Evolutionary conservation across 2,888 invertebrate species (phyloP), one percentile per base, ranked within the genome.

Genomic region (Cryptus armator): DNA sequence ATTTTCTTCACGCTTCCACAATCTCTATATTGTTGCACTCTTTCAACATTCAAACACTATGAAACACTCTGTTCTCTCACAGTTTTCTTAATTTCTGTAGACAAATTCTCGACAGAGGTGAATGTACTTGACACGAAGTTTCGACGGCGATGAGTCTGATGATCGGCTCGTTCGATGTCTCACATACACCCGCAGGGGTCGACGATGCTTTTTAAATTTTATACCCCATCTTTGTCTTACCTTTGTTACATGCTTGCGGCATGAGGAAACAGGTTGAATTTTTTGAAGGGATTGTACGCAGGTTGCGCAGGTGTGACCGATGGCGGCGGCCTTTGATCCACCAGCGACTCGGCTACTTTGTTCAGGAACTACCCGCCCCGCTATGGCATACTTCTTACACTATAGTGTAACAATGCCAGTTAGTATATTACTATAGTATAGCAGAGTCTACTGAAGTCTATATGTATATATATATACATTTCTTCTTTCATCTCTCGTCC

Each of bases 291-390:
- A 92, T 90, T 93, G 93, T 93, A 92, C 91, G 87, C 88, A 86
- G 89, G 92, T 90, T 90, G 92, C 91, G 93, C 93, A 93, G 93
- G 93, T 93, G 93, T 93, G 92, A 92, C 92, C 92, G 92, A 92
- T 91, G 93, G 91, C 93, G 93, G 93, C 90, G 78, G 88, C 90
- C 93, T 93, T 93, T 93, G 93, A 93, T 93, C 93, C 90, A 88
- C 89, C 86, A 91, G 89, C 89, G 91, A 91, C 90, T 87, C 90
- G 90, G 90, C 92, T 92, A 92, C 92, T 92, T 92, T 92, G 56
- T 56, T 91, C 91, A 87, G 71, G 48, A 75, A 76, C 81, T 80
- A 44, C 81, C 75, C 29, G 19, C 78, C 66, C 37, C 46, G 43
- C 66, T 75, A 56, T 75, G 81, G 46, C 46, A 46, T 43, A 59